Conservation (phyloP, 2,113 vertebrate species). For the Crypturellus undulatus region DNA sequence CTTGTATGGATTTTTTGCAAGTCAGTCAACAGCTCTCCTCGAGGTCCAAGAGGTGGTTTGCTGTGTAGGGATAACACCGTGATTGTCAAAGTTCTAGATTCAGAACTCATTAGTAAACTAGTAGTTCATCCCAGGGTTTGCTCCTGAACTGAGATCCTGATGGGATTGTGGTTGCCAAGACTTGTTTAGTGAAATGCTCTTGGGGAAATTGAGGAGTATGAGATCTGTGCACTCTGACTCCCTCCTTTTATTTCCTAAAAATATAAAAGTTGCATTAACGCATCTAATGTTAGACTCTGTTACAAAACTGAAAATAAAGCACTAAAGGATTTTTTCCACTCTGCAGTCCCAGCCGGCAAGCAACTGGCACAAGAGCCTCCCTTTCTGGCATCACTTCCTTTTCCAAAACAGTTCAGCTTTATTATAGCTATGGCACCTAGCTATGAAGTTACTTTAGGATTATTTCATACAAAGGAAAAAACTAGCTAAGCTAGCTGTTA, state of each 20-base stretch:
- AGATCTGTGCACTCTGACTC: neutral
- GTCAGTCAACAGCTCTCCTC: neutral
- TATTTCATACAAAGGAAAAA: neutral
- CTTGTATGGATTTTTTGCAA: too few species aligned
- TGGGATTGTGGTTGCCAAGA: neutral
- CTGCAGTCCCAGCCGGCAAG: neutral
- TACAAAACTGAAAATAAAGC: neutral
- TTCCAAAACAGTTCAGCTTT: neutral
- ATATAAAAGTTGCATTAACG: neutral
- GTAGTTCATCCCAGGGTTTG: neutral
- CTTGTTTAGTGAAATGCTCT: neutral
- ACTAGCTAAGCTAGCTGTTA: neutral
- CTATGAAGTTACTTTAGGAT: neutral
- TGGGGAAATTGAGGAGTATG: neutral
- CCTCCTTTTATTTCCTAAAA: neutral
- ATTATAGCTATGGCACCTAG: neutral
- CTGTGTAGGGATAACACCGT: neutral
- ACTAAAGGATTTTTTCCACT: neutral
- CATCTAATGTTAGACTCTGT: neutral
- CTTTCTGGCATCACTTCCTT: neutral
- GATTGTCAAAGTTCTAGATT: neutral
- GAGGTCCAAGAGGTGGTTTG: neutral
- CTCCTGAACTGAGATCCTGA: neutral
- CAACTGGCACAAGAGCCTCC: neutral
- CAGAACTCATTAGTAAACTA: neutral